Evolutionary conservation across 2,113 vertebrate genomes (phyloP).

Genomic region (Tylochromis polylepis): DNA sequence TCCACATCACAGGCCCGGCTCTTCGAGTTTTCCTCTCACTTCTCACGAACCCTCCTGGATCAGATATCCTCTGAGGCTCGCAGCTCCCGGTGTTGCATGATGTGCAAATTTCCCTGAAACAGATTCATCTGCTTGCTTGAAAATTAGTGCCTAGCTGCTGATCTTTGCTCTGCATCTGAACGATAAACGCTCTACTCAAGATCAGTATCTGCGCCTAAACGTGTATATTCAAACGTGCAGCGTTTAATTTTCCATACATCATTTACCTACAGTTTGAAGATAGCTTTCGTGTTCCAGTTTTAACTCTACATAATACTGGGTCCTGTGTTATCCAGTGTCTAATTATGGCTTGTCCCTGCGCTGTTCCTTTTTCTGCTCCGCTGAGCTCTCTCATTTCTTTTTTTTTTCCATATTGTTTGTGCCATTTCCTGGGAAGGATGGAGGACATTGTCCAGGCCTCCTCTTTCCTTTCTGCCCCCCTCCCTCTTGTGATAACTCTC

Average conservation of each 20-base stretch:
- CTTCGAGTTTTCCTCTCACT: constrained; percentile 44
- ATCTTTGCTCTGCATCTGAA: constrained; percentile 5
- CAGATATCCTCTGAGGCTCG: constrained; percentile 5
- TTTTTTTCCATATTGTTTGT: constrained; percentile 50
- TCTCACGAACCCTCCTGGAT: constrained; percentile 37
- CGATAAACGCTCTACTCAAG: constrained; percentile 5
- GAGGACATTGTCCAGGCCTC: constrained; percentile 59
- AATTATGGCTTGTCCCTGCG: constrained; percentile 28
- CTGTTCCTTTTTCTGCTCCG: constrained; percentile 21
- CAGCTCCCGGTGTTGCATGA: constrained; percentile 9
- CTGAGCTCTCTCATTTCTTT: constrained; percentile 15
- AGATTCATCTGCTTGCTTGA: constrained; percentile 24
- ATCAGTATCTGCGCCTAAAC: constrained; percentile 13
- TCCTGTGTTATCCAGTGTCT: constrained; percentile 16
- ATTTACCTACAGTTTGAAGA: not conserved
- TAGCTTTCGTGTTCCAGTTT: not conserved
- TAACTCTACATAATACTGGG: not conserved
- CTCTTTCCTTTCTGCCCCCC: not conserved
- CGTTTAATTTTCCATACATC: not conserved
- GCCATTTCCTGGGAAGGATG: constrained; percentile 51
- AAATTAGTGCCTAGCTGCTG: not conserved
- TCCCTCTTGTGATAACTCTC: constrained; percentile 15
- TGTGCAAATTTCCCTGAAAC: constrained; percentile 22
- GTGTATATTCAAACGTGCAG: not conserved
- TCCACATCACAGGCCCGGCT: constrained; percentile 43